Conservation (phyloP, 2,113 vertebrate species). For the Bujurquina vittata region DNA sequence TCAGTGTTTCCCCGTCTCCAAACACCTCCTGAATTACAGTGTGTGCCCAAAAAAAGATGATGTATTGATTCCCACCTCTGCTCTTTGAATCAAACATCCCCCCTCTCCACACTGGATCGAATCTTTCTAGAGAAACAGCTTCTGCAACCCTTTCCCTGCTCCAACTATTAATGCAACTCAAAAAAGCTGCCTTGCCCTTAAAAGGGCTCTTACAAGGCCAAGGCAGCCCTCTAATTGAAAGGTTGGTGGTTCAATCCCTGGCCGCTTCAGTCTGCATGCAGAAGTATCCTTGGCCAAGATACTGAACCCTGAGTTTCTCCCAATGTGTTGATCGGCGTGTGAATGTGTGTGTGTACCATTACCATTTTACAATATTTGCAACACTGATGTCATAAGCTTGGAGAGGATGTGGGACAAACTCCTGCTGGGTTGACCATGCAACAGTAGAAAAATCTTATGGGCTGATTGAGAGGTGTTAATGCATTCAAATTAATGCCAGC, state of each 20-base stretch:
- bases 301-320: too few relatives aligned
- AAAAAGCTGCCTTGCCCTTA: background rate
- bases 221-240: too few relatives aligned
- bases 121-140: conserved; percentile 11
- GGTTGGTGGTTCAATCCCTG: too few relatives aligned
- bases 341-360: too few relatives aligned
- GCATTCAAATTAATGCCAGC: conserved; percentile 50
- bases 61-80: conserved; percentile 26
- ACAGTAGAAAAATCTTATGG: background rate
- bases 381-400: conserved; percentile 20
- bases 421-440: background rate
- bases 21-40: conserved; percentile 12
- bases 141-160: background rate
- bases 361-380: background rate
- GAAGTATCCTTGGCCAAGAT: too few relatives aligned
- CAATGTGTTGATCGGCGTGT: too few relatives aligned
- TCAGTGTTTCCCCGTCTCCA: background rate
- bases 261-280: too few relatives aligned
- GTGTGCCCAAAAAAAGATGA: conserved; percentile 11
- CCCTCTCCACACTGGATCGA: conserved; percentile 24
- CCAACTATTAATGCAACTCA: background rate
- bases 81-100: background rate
- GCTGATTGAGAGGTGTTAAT: conserved; percentile 50
- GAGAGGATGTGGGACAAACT: conserved; percentile 15
- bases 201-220: background rate